Conservation (phyloP, 2,113 vertebrate genomes). For the Oreochromis spilurus region DNA sequence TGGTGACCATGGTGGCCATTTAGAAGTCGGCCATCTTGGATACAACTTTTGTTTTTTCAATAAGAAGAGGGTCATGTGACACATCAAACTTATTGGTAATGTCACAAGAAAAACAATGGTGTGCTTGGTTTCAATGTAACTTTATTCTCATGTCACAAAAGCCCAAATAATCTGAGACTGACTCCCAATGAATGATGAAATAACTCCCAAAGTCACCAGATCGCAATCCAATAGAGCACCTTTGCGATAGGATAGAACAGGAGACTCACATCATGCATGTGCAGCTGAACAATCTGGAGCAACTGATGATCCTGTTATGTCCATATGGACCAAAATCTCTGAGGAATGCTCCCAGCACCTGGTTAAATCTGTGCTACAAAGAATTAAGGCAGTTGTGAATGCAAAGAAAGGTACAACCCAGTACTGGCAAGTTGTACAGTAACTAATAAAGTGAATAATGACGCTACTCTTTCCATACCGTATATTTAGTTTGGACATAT, state of each 20-base stretch:
- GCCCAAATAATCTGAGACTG: background rate
- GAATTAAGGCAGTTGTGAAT: background rate
- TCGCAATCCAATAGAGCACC: background rate
- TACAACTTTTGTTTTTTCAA: too few relatives aligned
- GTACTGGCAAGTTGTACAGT: background rate
- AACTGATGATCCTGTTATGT: background rate
- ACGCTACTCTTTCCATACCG: background rate
- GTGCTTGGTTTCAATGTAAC: too few relatives aligned
- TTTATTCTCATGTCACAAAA: background rate
- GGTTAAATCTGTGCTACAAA: background rate
- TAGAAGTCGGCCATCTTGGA: too few relatives aligned
- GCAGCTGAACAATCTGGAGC: background rate
- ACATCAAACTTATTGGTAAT: too few relatives aligned
- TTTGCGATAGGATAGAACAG: background rate
- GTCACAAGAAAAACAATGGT: too few relatives aligned
- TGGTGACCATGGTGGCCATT: too few relatives aligned
- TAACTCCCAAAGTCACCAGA: background rate
- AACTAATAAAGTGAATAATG: background rate
- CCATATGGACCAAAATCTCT: background rate
- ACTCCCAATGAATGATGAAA: background rate
- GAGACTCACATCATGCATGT: background rate
- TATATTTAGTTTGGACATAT: background rate
- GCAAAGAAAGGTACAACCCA: background rate
- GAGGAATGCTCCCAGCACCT: background rate
- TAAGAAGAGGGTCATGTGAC: too few relatives aligned